Percentiles rank a stretch among this genome's conserved stretches.
Conservation (phyloP, 2,797 vertebrate genomes). For the Sciurus vulgaris region DNA sequence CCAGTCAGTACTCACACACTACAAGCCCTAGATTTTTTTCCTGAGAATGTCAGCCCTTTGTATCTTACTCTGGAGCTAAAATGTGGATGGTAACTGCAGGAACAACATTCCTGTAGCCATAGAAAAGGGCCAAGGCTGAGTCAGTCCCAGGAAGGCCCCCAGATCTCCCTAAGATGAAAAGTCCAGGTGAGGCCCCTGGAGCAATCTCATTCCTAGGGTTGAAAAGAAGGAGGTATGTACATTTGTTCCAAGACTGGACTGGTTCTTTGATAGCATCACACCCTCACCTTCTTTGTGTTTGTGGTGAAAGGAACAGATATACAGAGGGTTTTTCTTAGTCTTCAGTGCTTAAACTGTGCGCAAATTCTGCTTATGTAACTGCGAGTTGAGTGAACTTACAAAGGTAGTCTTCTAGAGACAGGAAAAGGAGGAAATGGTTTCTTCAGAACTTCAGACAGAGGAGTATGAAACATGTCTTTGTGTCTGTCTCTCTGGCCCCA, state of each 20-base stretch:
- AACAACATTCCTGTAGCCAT: background rate
- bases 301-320: background rate
- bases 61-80: conserved; percentile 3
- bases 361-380: background rate
- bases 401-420: background rate
- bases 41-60: background rate
- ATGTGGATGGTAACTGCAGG: background rate
- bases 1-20: background rate
- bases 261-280: background rate
- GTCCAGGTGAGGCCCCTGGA: background rate
- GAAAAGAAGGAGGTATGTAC: background rate
- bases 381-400: background rate
- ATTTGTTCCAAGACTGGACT: background rate
- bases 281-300: background rate
- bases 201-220: background rate
- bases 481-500: background rate
- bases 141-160: background rate
- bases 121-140: background rate
- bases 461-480: background rate
- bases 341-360: background rate
- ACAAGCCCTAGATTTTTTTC: background rate
- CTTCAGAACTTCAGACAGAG: background rate
- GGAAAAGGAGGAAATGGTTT: background rate
- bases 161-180: background rate
- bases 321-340: background rate